Percentiles rank a stretch among this genome's conserved stretches.
Evolutionary conservation across 2,888 invertebrate species (phyloP).

Genomic region (Apoda limacodes): DNA sequence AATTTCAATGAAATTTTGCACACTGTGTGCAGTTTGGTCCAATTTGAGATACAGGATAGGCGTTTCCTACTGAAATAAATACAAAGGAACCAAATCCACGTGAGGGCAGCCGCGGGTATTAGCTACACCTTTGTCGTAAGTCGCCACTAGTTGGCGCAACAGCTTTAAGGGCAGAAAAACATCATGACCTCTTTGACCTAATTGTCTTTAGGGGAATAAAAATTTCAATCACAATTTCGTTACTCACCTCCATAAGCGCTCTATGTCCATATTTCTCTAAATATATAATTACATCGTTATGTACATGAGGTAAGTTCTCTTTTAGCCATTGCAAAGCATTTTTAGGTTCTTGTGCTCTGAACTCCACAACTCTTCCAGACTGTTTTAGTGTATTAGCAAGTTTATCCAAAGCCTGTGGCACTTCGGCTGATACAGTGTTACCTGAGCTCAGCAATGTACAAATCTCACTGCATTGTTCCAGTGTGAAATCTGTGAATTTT

Average conservation of each 20-base stretch:
- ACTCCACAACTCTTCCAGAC: slow-evolving; percentile 55
- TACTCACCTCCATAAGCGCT: slow-evolving; percentile 72
- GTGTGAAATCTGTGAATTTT: slow-evolving; percentile 65
- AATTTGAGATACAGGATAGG: no score
- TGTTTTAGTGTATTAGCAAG: slow-evolving; percentile 51
- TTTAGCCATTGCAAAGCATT: slow-evolving; percentile 71
- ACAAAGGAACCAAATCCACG: no score
- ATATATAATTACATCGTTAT: slow-evolving; percentile 66
- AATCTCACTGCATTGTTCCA: slow-evolving; percentile 77
- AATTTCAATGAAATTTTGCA: no score
- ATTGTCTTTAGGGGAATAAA: no score
- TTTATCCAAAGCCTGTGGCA: slow-evolving; percentile 68
- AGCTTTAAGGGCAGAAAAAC: no score
- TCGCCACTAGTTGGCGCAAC: no score
- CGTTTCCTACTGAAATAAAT: no score
- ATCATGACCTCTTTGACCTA: no score
- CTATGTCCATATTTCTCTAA: slow-evolving; percentile 79
- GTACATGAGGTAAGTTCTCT: slow-evolving; percentile 53
- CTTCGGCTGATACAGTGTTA: slow-evolving; percentile 80
- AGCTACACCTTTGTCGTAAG: no score
- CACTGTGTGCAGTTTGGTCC: no score
- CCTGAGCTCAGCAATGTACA: slow-evolving; percentile 76
- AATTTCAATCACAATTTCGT: no score
- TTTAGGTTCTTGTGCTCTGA: slow-evolving; percentile 52
- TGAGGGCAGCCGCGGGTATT: no score